Percentiles rank a stretch among this genome's conserved stretches.
Evolutionary conservation across 2,797 vertebrate genomes (phyloP).

Genomic region (Eulemur mongoz): DNA sequence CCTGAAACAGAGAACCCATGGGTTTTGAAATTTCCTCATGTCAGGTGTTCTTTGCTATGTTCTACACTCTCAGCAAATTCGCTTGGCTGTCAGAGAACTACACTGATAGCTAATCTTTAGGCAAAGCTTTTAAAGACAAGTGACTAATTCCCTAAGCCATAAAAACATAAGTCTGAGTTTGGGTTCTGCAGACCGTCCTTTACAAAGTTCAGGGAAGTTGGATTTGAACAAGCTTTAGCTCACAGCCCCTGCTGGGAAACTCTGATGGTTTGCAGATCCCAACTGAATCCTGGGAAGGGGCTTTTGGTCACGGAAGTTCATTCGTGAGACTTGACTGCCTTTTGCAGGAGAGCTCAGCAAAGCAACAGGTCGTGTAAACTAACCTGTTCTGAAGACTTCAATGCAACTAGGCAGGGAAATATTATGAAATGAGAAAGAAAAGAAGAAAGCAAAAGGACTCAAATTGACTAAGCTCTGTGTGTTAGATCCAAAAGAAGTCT

Average conservation of each 20-base stretch:
- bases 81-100: not conserved
- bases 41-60: not conserved
- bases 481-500: not conserved
- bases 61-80: not conserved
- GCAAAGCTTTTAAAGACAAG: not conserved
- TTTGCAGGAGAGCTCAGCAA: not conserved
- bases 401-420: not conserved
- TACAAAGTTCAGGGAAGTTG: not conserved
- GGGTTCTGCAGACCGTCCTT: not conserved
- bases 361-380: not conserved
- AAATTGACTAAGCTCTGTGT: not conserved
- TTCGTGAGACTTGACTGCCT: not conserved
- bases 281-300: not conserved
- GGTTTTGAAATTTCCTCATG: not conserved
- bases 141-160: not conserved
- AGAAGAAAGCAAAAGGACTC: not conserved
- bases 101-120: not conserved
- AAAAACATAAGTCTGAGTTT: not conserved
- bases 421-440: not conserved
- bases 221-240: not conserved
- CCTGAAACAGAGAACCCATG: conserved; percentile 1
- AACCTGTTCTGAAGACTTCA: not conserved
- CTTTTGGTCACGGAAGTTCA: not conserved
- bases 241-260: not conserved
- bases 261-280: not conserved